These are phyloP conservation scores for Aphyosemion australe DNA, from an alignment of 2,113 vertebrate genomes.

Conservation along the genomic window DNA sequence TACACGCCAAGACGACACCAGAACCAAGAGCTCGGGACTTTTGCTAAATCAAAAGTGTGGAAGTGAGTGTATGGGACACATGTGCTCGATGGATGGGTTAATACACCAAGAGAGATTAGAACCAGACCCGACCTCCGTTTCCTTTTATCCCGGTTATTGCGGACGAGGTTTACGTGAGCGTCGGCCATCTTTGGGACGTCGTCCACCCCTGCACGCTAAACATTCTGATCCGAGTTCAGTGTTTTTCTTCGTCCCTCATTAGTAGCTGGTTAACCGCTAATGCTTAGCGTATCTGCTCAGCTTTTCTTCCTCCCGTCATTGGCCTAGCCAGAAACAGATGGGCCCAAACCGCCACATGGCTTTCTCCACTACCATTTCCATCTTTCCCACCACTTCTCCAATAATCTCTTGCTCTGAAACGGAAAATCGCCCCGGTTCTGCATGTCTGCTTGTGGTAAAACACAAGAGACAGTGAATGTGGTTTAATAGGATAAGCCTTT, in stretches of 20 bases:
- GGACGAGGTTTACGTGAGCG: slow-evolving; percentile 62
- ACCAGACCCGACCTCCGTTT: slow-evolving; percentile 42
- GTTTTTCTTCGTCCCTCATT: slow-evolving; percentile 79
- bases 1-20: slow-evolving; percentile 59
- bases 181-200: slow-evolving; percentile 62
- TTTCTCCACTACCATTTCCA: slow-evolving; percentile 39
- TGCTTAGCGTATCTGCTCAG: slow-evolving; percentile 74
- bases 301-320: slow-evolving; percentile 65
- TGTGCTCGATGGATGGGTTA: slow-evolving; percentile 25
- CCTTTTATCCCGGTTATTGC: slow-evolving; percentile 59
- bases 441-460: slow-evolving; percentile 64
- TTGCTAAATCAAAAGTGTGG: slow-evolving; percentile 52
- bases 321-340: slow-evolving; percentile 76
- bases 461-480: slow-evolving; percentile 61
- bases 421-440: slow-evolving; percentile 69
- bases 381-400: slow-evolving; percentile 59
- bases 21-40: slow-evolving; percentile 45
- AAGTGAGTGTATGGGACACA: slow-evolving; percentile 30
- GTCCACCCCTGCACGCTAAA: slow-evolving; percentile 65
- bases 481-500: slow-evolving; percentile 69
- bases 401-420: slow-evolving; percentile 69
- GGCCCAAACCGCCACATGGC: slow-evolving; percentile 47
- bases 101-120: slow-evolving; percentile 51
- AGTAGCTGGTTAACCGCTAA: slow-evolving; percentile 81
- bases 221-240: slow-evolving; percentile 73